Evolutionary conservation across 2,113 vertebrate species (phyloP).

Genomic region (Bothrops jararaca): DNA sequence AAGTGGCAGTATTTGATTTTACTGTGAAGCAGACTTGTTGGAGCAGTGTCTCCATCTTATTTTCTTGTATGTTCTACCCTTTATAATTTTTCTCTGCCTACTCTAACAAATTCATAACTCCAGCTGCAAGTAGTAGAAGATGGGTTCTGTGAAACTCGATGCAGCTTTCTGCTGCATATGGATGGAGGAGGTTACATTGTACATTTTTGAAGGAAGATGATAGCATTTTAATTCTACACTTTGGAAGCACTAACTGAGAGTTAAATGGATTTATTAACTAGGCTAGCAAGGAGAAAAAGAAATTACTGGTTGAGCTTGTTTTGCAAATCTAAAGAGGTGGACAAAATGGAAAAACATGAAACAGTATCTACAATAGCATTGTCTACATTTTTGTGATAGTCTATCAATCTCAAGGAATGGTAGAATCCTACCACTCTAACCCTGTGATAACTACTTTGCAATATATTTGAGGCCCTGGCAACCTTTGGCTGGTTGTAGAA

Average conservation of each 20-base stretch:
- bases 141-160: neutral
- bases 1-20: slow-evolving; percentile 41
- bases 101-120: slow-evolving; percentile 9
- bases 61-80: slow-evolving; percentile 49
- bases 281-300: neutral
- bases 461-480: neutral
- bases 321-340: neutral
- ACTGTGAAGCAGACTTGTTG: slow-evolving; percentile 52
- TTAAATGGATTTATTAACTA: slow-evolving; percentile 25
- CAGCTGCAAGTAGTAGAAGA: neutral
- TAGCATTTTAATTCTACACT: neutral
- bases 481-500: neutral
- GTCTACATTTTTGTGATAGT: neutral
- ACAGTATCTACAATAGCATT: neutral
- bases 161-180: neutral
- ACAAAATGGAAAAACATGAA: neutral
- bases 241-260: neutral
- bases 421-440: neutral
- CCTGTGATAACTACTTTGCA: neutral
- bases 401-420: neutral
- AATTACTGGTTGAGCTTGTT: neutral
- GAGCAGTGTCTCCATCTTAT: slow-evolving; percentile 43
- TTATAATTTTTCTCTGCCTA: slow-evolving; percentile 10
- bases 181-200: neutral
- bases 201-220: slow-evolving; percentile 12